Evolutionary conservation across 2,888 invertebrate genomes (phyloP), one percentile per base, ranked within the genome.

Genomic region (Clusia tigrina): DNA sequence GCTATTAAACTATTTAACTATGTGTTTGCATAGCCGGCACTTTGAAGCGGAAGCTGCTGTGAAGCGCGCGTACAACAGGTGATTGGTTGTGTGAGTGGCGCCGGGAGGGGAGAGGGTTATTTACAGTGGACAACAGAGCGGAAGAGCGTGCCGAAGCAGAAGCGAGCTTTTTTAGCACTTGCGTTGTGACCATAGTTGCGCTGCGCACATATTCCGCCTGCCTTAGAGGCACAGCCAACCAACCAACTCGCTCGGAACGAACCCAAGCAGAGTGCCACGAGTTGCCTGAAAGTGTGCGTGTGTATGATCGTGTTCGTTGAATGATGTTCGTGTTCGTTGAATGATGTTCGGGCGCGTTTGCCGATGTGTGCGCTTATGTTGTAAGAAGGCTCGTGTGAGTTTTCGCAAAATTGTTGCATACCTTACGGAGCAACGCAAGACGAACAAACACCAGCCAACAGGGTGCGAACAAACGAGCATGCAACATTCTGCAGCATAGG

Each of bases 341-440:
- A 42, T n/a, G n/a, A n/a, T n/a, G n/a, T n/a, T n/a, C n/a, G n/a
- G n/a, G n/a, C n/a, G n/a, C n/a, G n/a, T n/a, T n/a, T n/a, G n/a
- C n/a, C n/a, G n/a, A n/a, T n/a, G n/a, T n/a, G n/a, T n/a, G n/a
- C n/a, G n/a, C n/a, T n/a, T n/a, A n/a, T n/a, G n/a, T n/a, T n/a
- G n/a, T n/a, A n/a, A n/a, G n/a, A n/a, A n/a, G n/a, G n/a, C n/a
- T n/a, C n/a, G n/a, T n/a, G n/a, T n/a, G n/a, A n/a, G n/a, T n/a
- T n/a, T n/a, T n/a, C n/a, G 65, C 66, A 66, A 72, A 74, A 70
- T 73, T 77, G 77, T 80, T 80, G 78, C 80, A 80, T 78, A 79
- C 70, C 66, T 69, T 68, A 63, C 61, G 71, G 71, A 70, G n/a
- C n/a, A n/a, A n/a, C n/a, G n/a, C n/a, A n/a, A n/a, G n/a, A 32